Conservation (phyloP, 1,140 invertebrate species). For the Teleogryllus occipitalis region DNA sequence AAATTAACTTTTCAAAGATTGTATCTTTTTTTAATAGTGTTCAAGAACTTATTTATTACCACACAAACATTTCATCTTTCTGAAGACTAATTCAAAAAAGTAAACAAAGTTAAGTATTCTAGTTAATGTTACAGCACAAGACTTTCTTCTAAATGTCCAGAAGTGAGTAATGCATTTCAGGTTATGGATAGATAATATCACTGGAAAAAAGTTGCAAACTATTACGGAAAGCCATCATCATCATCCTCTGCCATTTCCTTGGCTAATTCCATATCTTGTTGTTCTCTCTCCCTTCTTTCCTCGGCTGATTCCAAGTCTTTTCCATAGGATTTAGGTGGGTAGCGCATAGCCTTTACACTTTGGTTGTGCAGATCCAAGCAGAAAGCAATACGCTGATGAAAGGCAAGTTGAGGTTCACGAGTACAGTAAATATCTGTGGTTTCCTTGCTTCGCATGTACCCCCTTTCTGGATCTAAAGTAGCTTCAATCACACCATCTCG, state of each 20-base stretch:
- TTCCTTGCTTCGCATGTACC: slow-evolving; percentile 96
- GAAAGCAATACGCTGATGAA: slow-evolving; percentile 96
- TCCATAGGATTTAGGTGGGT: slow-evolving; percentile 97
- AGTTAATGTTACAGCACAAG: neutral
- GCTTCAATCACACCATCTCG: slow-evolving; percentile 98
- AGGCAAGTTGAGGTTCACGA: slow-evolving; percentile 89
- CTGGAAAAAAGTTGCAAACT: neutral
- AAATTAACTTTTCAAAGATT: too few relatives aligned
- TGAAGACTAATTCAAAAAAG: too few relatives aligned
- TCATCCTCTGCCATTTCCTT: slow-evolving; percentile 99
- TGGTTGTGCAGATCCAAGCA: slow-evolving; percentile 97
- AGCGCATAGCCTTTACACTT: slow-evolving; percentile 97
- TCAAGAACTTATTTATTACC: too few relatives aligned
- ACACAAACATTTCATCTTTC: too few relatives aligned
- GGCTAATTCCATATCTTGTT: slow-evolving; percentile 93
- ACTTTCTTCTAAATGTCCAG: neutral
- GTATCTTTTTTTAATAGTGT: too few relatives aligned
- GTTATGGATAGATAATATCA: neutral
- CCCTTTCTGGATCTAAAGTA: slow-evolving; percentile 87
- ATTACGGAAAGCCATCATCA: slow-evolving; percentile 76
- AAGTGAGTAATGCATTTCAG: neutral
- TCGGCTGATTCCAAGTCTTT: slow-evolving; percentile 97
- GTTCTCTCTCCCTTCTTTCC: slow-evolving; percentile 89
- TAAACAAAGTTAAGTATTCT: too few relatives aligned
- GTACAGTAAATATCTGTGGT: slow-evolving; percentile 96